These are phyloP conservation scores for Plagiodera versicolora DNA, from an alignment of 2,888 invertebrate species.

Conservation along the genomic window DNA sequence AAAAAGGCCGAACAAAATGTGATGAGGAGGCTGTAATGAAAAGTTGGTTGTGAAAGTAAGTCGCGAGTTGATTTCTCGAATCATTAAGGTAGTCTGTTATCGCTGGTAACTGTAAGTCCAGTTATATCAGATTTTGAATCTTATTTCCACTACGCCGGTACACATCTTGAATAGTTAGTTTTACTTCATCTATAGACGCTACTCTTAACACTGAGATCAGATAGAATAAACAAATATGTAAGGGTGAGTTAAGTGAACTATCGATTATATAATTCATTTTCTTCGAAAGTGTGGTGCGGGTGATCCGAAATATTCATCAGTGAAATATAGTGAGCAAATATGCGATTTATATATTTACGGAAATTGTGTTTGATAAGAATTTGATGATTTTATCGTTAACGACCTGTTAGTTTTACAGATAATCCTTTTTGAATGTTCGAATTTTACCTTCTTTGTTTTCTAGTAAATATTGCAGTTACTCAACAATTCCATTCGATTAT, in stretches of 20 bases:
- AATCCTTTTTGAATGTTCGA: too few species aligned
- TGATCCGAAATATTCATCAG: too few species aligned
- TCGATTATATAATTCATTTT: not conserved
- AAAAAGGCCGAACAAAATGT: not conserved
- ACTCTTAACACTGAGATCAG: not conserved
- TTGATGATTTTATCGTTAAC: too few species aligned
- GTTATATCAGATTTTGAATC: not conserved
- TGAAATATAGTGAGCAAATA: too few species aligned
- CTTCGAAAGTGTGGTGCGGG: too few species aligned
- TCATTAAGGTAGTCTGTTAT: not conserved
- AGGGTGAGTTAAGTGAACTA: not conserved
- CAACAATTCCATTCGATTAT: too few species aligned
- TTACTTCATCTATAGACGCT: not conserved
- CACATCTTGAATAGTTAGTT: not conserved
- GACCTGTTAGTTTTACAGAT: too few species aligned
- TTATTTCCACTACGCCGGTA: not conserved
- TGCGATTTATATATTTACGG: too few species aligned
- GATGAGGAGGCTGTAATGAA: not conserved
- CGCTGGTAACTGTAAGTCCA: not conserved
- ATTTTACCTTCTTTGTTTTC: too few species aligned
- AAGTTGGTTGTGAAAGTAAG: not conserved
- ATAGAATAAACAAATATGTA: not conserved
- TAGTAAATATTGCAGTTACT: too few species aligned
- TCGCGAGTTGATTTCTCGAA: not conserved
- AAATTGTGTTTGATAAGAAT: too few species aligned